Base-by-base conservation (phyloP, 2,797 vertebrate species). In the Chlorospingus semifuscus region DNA sequence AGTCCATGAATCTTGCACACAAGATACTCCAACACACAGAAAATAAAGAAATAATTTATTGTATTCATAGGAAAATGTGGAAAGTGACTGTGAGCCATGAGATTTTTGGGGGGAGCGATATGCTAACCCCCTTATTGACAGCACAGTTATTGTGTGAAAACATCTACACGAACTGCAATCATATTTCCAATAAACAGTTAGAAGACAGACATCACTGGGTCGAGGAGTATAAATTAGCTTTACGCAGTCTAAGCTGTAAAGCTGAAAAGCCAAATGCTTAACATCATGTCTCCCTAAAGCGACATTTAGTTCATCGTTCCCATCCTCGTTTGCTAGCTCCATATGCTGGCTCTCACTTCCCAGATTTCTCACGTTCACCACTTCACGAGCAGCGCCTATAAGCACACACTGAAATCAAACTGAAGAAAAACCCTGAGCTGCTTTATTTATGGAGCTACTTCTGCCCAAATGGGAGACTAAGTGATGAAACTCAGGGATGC, bases 231-330 rank as follows among this genome's bases (percentile, higher is more conserved):
- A 91, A 94, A 94, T 91, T 68, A 91, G 57, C 55, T 90, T 94
- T 91, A 78, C 22, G 7, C 13, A 63, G 55, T 44, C 63, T 83
- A 83, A 50, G 69, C 5, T 81, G 76, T 91, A 96, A 94, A 94
- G 76, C 20, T 91, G 80, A 87, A 93, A 88, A 90, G 87, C 85
- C 94, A 87, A 87, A 89, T 74, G 79, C 42, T 92, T 89, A 91
- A 91, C 65, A 81, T 72, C 59, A 65, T 27, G 34, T 66, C 70
- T 94, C 83, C 80, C 69, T 55, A 93, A 90, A 68, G 80, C 4
- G 15, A 69, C 80, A 82, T 91, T 93, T 30, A 81, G 74, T 81
- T 94, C 74, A 72, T 86, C 29, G 0, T 53, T 89, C 65, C 76
- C 65, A 52, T 81, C 44, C 56, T 93, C 47, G 72, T 86, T 93